Base-by-base conservation (phyloP, 2,797 vertebrate species). In the Chrysocyon brachyurus region DNA sequence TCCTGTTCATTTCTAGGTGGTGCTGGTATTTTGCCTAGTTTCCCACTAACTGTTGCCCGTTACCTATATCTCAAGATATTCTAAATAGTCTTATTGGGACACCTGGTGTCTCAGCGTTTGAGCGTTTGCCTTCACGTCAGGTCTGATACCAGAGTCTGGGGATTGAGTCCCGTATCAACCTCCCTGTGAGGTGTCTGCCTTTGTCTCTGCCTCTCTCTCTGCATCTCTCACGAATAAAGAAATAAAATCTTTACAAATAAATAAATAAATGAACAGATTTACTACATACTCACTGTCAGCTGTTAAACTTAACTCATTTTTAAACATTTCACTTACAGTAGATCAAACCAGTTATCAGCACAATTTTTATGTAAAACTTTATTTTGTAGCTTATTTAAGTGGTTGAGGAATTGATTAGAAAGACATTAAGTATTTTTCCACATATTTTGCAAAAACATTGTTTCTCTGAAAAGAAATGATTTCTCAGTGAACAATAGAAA, bases 31-130 rank as follows among this genome's bases (percentile, higher is more conserved):
- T 70, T 90, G 57, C 52, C 26, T 56, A 28, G 6, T 83, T 94
- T 78, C 33, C 33, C 54, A 57, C 40, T 90, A 66, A 79, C 15
- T 7, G 70, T 59, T 93, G 90, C 87, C 84, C 96, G 94, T 93
- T 94, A 64, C 81, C 64, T 90, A 63, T 7, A 0, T 49, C 1
- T 78, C 46, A 40, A 86, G 54, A 26, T 68, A 68, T 78, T 96
- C 19, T 54, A 78, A 90, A 61, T 8, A 63, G 24, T 46, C 40
- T 46, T 46, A 46, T 46, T 46, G 40, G 40, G 40, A 46, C 6
- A 46, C 40, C 40, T 46, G 40, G 40, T 46, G 40, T 46, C 40
- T 46, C 40, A 7, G 40, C 40, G 7, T 46, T 46, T 46, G 40
- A 46, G 40, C 40, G 7, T 46, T 46, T 46, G 40, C 40, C 40